Evolutionary conservation across 2,888 invertebrate species (phyloP).

Genomic region (Amphipyra tragopoginis): DNA sequence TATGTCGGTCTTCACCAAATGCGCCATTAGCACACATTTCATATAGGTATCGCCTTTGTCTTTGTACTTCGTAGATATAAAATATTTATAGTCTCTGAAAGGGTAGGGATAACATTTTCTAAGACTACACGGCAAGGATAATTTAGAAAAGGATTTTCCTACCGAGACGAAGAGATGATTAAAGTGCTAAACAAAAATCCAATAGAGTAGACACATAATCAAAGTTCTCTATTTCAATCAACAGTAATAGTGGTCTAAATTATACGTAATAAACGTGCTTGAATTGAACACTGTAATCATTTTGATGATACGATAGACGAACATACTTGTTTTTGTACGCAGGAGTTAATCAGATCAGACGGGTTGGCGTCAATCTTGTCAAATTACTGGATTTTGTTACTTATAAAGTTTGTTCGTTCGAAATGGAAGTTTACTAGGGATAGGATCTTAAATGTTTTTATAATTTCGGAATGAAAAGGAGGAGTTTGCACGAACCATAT

Average conservation of each 20-base stretch:
- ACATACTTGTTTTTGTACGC: constrained; percentile 61
- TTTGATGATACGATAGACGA: constrained; percentile 69
- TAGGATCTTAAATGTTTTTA: not conserved
- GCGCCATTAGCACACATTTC: too few relatives aligned
- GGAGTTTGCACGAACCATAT: too few relatives aligned
- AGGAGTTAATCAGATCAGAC: constrained; percentile 64
- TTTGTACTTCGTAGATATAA: too few relatives aligned
- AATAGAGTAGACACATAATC: constrained; percentile 20
- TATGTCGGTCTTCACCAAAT: too few relatives aligned
- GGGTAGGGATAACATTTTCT: too few relatives aligned
- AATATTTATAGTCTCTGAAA: too few relatives aligned
- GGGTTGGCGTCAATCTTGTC: constrained; percentile 63
- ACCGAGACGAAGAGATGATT: not conserved
- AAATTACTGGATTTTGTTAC: constrained; percentile 55
- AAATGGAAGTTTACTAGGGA: constrained; percentile 2
- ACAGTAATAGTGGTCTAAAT: constrained; percentile 56
- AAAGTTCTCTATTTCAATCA: constrained; percentile 58
- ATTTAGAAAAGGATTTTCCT: not conserved
- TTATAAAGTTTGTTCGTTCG: constrained; percentile 29
- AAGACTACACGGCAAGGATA: not conserved
- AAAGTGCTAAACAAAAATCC: constrained; percentile 16
- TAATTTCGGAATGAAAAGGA: not conserved
- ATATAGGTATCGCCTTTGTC: too few relatives aligned
- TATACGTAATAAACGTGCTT: constrained; percentile 60
- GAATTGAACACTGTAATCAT: constrained; percentile 68